Evolutionary conservation across 1,140 invertebrate genomes (phyloP).

Genomic region (Leptinotarsa lineolata): DNA sequence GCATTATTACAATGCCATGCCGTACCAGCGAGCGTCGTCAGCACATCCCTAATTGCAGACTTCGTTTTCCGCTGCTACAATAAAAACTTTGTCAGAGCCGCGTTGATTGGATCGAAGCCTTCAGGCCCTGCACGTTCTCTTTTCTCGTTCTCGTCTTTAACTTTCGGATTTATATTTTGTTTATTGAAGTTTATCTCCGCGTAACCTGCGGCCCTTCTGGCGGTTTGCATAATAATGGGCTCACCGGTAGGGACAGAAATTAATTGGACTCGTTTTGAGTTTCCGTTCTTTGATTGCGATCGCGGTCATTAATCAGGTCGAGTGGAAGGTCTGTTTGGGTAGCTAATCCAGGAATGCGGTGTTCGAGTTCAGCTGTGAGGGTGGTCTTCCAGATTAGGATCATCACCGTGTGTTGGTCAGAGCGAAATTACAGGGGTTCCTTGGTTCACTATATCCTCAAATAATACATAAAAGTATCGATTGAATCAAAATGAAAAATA

Average conservation of each 20-base stretch:
- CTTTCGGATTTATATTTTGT: conserved; percentile 24
- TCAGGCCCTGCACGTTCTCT: neutral
- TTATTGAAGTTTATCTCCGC: conserved; percentile 20
- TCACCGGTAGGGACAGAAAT: neutral
- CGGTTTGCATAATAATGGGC: conserved; percentile 7
- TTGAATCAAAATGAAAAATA: too few species aligned
- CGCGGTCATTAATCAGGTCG: neutral
- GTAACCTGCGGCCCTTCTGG: conserved; percentile 16
- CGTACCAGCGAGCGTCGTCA: conserved; percentile 17
- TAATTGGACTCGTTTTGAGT: conserved; percentile 8
- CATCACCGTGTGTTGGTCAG: too few species aligned
- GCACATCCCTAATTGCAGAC: conserved; percentile 39
- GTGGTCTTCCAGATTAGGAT: too few species aligned
- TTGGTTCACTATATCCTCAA: too few species aligned
- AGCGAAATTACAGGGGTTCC: too few species aligned
- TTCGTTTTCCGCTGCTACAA: conserved; percentile 37
- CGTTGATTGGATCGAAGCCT: conserved; percentile 25
- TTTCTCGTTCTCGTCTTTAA: conserved; percentile 7
- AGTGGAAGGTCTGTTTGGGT: too few species aligned
- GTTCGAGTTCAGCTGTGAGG: too few species aligned
- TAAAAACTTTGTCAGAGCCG: conserved; percentile 37
- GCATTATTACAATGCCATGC: neutral
- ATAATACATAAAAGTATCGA: too few species aligned
- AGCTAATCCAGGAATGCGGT: too few species aligned
- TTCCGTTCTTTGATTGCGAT: conserved; percentile 7